phyloP scores from a whole-genome alignment of 1,140 invertebrate species.

The Centruroides vittatus region DNA sequence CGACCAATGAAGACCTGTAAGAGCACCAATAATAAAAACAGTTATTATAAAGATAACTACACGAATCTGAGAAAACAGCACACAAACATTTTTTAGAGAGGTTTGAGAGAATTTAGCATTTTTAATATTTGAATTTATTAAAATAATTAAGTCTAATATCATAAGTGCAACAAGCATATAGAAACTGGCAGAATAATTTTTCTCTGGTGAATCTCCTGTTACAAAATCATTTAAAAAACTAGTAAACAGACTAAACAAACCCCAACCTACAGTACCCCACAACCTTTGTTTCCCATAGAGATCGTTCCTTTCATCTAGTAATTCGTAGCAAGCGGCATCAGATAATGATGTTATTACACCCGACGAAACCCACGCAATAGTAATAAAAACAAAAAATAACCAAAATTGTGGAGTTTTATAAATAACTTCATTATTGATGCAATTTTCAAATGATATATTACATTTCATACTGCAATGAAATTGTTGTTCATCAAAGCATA shows the following conservation, averaged over 20 bases:
- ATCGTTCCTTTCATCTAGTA: conserved; percentile 12
- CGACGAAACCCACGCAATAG: conserved; percentile 15
- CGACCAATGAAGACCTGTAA: conserved; percentile 71
- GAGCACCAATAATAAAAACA: conserved; percentile 65
- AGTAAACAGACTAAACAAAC: conserved; percentile 14
- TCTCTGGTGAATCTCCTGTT: conserved; percentile 37
- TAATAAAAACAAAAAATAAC: conserved; percentile 18
- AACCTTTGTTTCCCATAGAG: conserved; percentile 63
- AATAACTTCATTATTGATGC: conserved; percentile 5
- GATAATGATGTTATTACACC: conserved; percentile 17
- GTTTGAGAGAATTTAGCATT: conserved; percentile 11
- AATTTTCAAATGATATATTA: conserved; percentile 5
- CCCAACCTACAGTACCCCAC: conserved; percentile 35
- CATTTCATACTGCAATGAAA: neutral
- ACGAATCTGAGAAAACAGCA: conserved; percentile 42
- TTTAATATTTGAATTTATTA: conserved; percentile 25
- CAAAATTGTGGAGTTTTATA: conserved; percentile 17
- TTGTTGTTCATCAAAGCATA: neutral
- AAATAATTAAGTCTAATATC: conserved; percentile 29
- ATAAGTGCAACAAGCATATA: conserved; percentile 42
- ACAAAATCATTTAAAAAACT: conserved; percentile 8
- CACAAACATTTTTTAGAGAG: conserved; percentile 35
- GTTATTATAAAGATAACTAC: conserved; percentile 55
- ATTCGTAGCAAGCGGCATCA: conserved; percentile 18
- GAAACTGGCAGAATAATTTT: conserved; percentile 50